A percentile compares a stretch with the other conserved stretches of the same genome.
phyloP scores from a whole-genome alignment of 1,140 invertebrate species.

The Temnothorax curvispinosus region DNA sequence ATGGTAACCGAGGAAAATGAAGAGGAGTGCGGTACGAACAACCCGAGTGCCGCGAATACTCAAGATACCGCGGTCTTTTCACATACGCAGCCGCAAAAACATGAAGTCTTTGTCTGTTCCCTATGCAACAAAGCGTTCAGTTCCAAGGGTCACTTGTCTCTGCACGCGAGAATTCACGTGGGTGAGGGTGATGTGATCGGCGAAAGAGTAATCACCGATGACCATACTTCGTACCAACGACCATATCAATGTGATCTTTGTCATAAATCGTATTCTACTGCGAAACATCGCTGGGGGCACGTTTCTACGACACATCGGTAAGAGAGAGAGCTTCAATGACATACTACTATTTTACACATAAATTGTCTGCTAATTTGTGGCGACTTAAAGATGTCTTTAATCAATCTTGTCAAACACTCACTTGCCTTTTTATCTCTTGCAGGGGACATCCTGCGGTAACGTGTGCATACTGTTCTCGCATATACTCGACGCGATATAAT shows the following conservation, averaged over 20 bases:
- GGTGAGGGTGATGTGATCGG: slow-evolving; percentile 84
- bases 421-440: slow-evolving; percentile 32
- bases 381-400: background rate
- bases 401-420: background rate
- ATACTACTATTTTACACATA: background rate
- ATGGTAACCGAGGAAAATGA: slow-evolving; percentile 82
- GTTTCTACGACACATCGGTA: slow-evolving; percentile 85
- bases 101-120: slow-evolving; percentile 85
- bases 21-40: slow-evolving; percentile 62
- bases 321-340: background rate
- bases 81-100: slow-evolving; percentile 81
- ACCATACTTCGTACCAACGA: slow-evolving; percentile 85
- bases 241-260: slow-evolving; percentile 86
- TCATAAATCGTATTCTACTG: slow-evolving; percentile 86
- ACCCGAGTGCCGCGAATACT: background rate
- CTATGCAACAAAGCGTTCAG: slow-evolving; percentile 86
- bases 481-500: slow-evolving; percentile 85
- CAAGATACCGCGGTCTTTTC: slow-evolving; percentile 72
- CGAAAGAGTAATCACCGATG: slow-evolving; percentile 84
- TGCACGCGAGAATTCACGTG: slow-evolving; percentile 85
- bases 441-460: slow-evolving; percentile 86
- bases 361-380: background rate
- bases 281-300: slow-evolving; percentile 87
- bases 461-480: slow-evolving; percentile 84
- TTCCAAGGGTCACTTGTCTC: slow-evolving; percentile 85